Evolutionary conservation across 2,113 vertebrate species (phyloP).

Genomic region (Pteropus alecto): DNA sequence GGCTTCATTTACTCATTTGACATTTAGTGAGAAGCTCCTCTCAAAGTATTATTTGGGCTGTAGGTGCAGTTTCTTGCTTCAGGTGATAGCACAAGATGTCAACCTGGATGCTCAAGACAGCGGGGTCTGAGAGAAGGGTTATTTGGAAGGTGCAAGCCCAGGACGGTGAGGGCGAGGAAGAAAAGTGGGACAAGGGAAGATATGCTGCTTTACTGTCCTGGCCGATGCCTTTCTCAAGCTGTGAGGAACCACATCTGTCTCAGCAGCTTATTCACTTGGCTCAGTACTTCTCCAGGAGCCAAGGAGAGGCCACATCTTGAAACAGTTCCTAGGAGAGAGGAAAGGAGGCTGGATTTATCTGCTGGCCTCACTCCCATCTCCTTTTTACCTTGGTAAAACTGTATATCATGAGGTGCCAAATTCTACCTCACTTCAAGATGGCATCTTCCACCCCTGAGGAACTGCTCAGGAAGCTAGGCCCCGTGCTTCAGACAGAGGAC

Average conservation of each 20-base stretch:
- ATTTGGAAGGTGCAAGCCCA: neutral
- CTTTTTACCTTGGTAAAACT: neutral
- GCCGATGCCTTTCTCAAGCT: neutral
- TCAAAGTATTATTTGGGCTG: neutral
- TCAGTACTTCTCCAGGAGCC: neutral
- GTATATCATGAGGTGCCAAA: neutral
- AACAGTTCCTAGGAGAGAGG: neutral
- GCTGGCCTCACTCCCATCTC: neutral
- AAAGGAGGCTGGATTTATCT: neutral
- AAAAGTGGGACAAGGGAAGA: neutral
- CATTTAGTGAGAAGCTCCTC: neutral
- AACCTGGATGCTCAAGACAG: neutral
- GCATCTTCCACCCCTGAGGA: neutral
- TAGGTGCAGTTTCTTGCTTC: neutral
- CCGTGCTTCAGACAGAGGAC: neutral
- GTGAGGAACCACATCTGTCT: neutral
- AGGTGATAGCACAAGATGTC: neutral
- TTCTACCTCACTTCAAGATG: neutral
- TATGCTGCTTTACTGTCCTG: too few species aligned
- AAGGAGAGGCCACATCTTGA: neutral
- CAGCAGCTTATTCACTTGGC: neutral
- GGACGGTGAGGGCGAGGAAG: neutral
- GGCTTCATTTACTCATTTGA: neutral
- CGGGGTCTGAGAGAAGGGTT: neutral
- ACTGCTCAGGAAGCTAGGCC: neutral